A percentile compares a stretch with the other conserved stretches of the same genome.
These are phyloP conservation scores for Sturnira hondurensis DNA, from an alignment of 2,113 vertebrate species.

Conservation along the genomic window DNA sequence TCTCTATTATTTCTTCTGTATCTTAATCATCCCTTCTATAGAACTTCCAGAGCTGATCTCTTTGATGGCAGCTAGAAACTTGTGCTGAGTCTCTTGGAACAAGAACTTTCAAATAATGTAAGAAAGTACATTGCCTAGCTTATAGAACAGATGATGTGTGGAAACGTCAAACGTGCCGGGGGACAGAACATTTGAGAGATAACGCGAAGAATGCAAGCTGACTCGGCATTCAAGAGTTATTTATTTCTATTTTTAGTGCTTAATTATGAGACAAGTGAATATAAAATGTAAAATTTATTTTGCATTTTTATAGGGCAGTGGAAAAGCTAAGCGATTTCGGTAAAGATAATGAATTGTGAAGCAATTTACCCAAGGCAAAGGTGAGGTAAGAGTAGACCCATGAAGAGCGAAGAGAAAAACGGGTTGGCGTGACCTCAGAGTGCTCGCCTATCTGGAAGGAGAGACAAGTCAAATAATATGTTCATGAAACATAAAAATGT, in stretches of 20 bases:
- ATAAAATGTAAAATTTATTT: neutral
- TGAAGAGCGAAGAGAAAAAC: neutral
- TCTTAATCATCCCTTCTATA: neutral
- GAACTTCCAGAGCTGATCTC: neutral
- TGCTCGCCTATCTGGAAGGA: neutral
- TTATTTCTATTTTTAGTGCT: neutral
- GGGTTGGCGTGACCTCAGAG: neutral
- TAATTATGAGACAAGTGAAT: neutral
- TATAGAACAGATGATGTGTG: neutral
- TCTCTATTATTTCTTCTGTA: neutral
- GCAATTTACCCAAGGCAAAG: neutral
- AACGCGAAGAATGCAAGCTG: neutral
- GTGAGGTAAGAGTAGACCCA: neutral
- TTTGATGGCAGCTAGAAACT: neutral
- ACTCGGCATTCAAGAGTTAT: neutral
- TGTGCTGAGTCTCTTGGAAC: neutral
- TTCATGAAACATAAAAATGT: neutral
- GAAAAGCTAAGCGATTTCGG: neutral
- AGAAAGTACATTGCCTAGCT: neutral
- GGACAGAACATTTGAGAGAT: neutral
- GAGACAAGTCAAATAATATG: neutral
- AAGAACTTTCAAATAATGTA: neutral
- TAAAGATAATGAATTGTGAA: no score
- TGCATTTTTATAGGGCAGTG: neutral
- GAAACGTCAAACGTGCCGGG: neutral